Evolutionary conservation across 2,888 invertebrate genomes (phyloP), one percentile per base, ranked within the genome.

Genomic region (Drosophila ezoana): DNA sequence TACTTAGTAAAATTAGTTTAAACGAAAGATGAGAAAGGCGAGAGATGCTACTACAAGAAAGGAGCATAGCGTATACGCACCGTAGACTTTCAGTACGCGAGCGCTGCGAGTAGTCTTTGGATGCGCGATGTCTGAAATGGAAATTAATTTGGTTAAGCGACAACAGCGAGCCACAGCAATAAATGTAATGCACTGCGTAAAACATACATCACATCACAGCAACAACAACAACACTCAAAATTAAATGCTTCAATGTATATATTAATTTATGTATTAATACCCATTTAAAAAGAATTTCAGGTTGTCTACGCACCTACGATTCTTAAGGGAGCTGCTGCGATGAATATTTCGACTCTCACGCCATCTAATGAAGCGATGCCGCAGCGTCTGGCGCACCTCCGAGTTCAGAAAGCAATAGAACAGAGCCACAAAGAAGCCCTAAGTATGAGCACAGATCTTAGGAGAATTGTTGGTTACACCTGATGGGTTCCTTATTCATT

Each of bases 391-490:
- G 51, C 96, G 95, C 6, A 98, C 98, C 92, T 98, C 98, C 4
- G 97, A 96, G 93, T 98, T 98, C 87, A 98, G 94, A 93, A 98
- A 98, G 92, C 98, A 98, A 93, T 97, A 98, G 93, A 98, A 96
- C 66, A 98, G 93, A 4, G 98, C 97, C 69, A 98, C 97, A 54
- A 95, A 96, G 90, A 98, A 96, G 67, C 98, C 98, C 98, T 98
- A 93, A 1, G 63, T 49, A 14, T 33, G 1, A 8, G 8, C 3
- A 32, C 8, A 28, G 16, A 45, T 40, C 0, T 37, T 13, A 35
- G 11, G 45, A 18, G 11, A 9, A 41, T 11, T 16, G 16, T 16
- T 1, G 0, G 9, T 11, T 13, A n/a, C 11, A 10, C 10, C 16
- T 3, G 23, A n/a, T 6, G 1, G 20, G 23, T 23, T 23, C 23